phyloP scores from a whole-genome alignment of 2,888 invertebrate genomes.

The Glomeris marginata region DNA sequence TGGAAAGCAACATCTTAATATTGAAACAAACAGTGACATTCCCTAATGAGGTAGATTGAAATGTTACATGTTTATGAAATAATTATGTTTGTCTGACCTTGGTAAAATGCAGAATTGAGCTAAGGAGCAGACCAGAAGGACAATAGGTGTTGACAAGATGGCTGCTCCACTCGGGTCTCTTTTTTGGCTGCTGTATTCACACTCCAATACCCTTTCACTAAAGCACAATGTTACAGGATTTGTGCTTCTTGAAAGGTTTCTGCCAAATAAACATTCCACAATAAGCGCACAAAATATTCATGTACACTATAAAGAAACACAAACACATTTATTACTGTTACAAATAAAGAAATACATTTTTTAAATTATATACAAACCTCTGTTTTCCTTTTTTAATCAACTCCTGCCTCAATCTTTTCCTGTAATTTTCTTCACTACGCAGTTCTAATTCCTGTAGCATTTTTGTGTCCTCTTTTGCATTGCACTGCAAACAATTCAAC shows the following conservation, averaged over 20 bases:
- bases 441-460: conserved; percentile 25
- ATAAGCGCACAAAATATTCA: too few relatives aligned
- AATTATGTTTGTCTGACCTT: conserved; percentile 29
- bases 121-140: conserved; percentile 25
- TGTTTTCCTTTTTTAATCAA: conserved; percentile 69
- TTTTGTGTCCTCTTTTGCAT: conserved; percentile 10
- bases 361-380: too few relatives aligned
- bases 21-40: not conserved
- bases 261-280: too few relatives aligned
- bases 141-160: conserved; percentile 25
- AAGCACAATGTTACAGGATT: conserved; percentile 49
- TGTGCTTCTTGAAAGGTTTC: conserved; percentile 50
- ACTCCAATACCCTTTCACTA: conserved; percentile 47
- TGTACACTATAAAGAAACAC: too few relatives aligned
- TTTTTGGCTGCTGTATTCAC: conserved; percentile 40
- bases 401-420: conserved; percentile 63
- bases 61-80: not conserved
- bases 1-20: not conserved
- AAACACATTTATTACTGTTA: too few relatives aligned
- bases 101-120: conserved; percentile 42
- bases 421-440: conserved; percentile 49
- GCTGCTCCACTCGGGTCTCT: conserved; percentile 26
- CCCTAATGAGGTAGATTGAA: not conserved
- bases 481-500: conserved; percentile 1
- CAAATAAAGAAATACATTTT: too few relatives aligned